Base-by-base conservation (phyloP, 2,888 invertebrate genomes). In the Elegia similella region DNA sequence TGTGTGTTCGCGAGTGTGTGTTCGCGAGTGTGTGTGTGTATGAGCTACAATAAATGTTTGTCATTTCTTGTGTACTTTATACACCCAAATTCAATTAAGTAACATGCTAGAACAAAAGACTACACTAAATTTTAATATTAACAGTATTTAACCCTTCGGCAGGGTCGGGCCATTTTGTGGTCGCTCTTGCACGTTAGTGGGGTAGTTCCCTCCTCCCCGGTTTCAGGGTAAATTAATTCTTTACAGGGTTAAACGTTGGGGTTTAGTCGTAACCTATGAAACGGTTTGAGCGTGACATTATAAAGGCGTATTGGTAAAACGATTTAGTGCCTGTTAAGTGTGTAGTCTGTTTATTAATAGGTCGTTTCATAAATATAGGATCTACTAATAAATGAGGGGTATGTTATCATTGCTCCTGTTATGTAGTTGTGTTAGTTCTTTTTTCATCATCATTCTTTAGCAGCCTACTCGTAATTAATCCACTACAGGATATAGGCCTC, bases 151-250 rank as follows among this genome's bases (percentile, higher is more conserved):
- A 50, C 50, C 50, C 50, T 34, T 50, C 16, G 50, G 17, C 8
- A 17, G 38, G 55, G 23, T 46, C 23, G n/a, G 23, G 47, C n/a
- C 52, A 32, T 47, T 55, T 47, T 55, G 55, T 38, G 55, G 55
- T 47, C 32, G 34, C 8, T 34, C 32, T 46, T 47, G 17, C 16
- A 34, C 55, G 55, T 46, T 55, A 55, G 17, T 55, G 38, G 55
- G 55, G 55, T 55, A 55, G 55, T 55, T 42, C 46, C 46, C 46
- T 34, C 42, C 7, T 46, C 17, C 47, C 56, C 42, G 42, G 30
- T 48, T 56, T 34, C 15, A 56, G 42, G 56, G 56, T 56, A 56
- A 56, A 56, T 56, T 56, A 48, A 56, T 56, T 56, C 56, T 56
- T 48, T 48, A 48, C 47, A 48, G 56, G 42, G 48, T 48, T 56